Percentiles rank a stretch among this genome's conserved stretches.
Conservation (phyloP, 2,113 vertebrate species). For the Mesembrinibis cayennensis region DNA sequence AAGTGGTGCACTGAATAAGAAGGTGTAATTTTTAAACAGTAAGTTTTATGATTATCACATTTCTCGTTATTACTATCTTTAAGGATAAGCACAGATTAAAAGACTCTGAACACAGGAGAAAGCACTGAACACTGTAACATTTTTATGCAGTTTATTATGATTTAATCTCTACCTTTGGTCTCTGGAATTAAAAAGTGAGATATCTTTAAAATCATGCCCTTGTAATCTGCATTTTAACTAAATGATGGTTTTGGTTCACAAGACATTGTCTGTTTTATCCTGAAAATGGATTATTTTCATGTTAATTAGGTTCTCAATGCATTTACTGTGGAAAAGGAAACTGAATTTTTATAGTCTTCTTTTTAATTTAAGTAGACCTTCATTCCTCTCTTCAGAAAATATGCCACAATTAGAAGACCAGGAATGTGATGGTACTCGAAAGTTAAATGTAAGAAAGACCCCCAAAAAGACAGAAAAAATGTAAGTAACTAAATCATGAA, state of each 20-base stretch:
- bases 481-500: neutral
- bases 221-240: constrained; percentile 23
- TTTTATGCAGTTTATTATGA: neutral
- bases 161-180: neutral
- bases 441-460: neutral
- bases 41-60: constrained; percentile 30
- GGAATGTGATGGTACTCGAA: neutral
- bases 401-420: neutral
- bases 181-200: neutral
- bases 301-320: neutral
- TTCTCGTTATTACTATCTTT: constrained; percentile 35
- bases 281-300: constrained; percentile 19
- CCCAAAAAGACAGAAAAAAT: neutral
- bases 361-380: neutral
- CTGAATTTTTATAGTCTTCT: neutral
- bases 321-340: neutral
- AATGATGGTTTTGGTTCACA: neutral
- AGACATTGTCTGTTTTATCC: neutral
- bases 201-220: constrained; percentile 11
- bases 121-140: neutral
- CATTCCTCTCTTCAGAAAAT: neutral
- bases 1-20: neutral
- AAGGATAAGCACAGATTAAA: constrained; percentile 40
- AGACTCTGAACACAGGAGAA: neutral
- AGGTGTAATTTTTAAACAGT: neutral